Base-by-base conservation (phyloP, 2,797 vertebrate genomes). In the Sternotherus odoratus region DNA sequence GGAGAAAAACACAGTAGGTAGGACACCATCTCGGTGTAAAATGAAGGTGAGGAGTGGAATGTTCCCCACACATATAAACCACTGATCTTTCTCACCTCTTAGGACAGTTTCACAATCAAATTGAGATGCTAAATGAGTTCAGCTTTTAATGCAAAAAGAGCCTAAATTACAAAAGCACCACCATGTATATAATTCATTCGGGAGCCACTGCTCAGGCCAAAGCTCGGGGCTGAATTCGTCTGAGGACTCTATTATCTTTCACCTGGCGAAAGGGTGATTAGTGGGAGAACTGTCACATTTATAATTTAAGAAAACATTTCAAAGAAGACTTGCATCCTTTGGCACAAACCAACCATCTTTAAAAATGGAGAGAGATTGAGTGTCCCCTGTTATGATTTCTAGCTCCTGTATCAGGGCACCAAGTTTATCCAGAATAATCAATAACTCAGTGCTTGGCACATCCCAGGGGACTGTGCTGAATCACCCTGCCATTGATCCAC, bases 221-320 rank as follows among this genome's bases (percentile, higher is more conserved):
- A 86, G 95, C 30, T 28, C 30, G 57, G 66, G 80, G 63, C 60
- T 94, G 84, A 95, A 60, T 60, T 86, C 74, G 77, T 80, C 60
- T 95, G 85, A 92, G 66, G 95, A 94, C 33, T 85, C 82, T 79
- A 91, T 75, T 86, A 93, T 79, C 78, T 92, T 88, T 81, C 88
- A 93, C 72, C 90, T 83, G 24, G 83, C 49, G 51, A 78, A 84
- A 95, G 82, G 83, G 77, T 86, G 91, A 88, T 94, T 96, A 96
- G 93, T 83, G 66, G 79, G 83, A 82, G 85, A 95, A 95, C 97
- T 81, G 84, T 75, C 90, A 94, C 80, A 93, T 95, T 95, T 92
- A 88, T 87, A 85, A 77, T 83, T 79, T 80, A 85, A 91, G 95
- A 86, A 95, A 93, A 91, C 12, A 16, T 88, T 85, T 89, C 53